These are phyloP conservation scores for Epirrita christyi DNA, from an alignment of 2,888 invertebrate genomes.

Conservation along the genomic window DNA sequence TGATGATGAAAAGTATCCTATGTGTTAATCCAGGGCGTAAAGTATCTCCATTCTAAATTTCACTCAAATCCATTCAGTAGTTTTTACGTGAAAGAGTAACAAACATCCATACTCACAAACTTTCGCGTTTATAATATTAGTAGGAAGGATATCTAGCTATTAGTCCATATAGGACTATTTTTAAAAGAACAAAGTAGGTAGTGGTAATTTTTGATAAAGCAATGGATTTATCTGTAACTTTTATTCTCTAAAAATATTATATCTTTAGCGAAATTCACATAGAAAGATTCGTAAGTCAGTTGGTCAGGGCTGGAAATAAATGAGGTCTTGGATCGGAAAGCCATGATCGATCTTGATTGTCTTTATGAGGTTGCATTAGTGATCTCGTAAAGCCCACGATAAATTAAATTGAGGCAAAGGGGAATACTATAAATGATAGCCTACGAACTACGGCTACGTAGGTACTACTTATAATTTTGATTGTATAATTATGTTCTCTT, in stretches of 20 bases:
- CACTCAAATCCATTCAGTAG: too few species aligned
- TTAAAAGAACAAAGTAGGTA: not conserved
- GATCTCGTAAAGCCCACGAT: slow-evolving; percentile 18
- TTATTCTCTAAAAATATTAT: too few species aligned
- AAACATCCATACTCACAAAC: too few species aligned
- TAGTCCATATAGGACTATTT: too few species aligned
- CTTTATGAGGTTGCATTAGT: slow-evolving; percentile 20
- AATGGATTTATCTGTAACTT: not conserved
- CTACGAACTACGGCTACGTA: not conserved
- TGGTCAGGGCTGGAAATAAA: slow-evolving; percentile 7
- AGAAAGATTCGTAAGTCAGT: not conserved
- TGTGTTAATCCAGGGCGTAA: too few species aligned
- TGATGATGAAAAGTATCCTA: too few species aligned
- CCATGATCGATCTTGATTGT: slow-evolving; percentile 27
- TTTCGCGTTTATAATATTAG: too few species aligned
- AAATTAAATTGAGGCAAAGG: slow-evolving; percentile 15
- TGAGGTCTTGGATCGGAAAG: slow-evolving; percentile 14
- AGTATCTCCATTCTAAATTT: too few species aligned
- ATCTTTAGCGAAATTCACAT: not conserved
- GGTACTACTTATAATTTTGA: too few species aligned
- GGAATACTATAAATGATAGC: not conserved
- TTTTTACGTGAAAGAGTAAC: too few species aligned
- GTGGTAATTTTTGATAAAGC: not conserved
- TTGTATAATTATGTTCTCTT: not conserved
- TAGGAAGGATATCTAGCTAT: too few species aligned